These are phyloP conservation scores for Cardiocondyla obscurior DNA, from an alignment of 1,140 invertebrate genomes.

Conservation along the genomic window DNA sequence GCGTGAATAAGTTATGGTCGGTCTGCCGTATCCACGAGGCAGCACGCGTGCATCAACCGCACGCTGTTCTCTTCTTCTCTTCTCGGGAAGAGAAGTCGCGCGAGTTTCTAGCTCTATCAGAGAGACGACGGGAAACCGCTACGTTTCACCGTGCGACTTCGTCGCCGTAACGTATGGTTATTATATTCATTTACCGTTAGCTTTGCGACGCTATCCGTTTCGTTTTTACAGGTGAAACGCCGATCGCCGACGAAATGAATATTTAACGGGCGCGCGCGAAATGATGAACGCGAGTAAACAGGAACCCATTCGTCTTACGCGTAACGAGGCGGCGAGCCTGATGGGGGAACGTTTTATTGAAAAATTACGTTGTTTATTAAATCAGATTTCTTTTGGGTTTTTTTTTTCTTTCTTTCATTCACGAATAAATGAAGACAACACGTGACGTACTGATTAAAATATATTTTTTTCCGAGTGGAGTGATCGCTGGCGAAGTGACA, in stretches of 20 bases:
- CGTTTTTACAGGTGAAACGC: constrained; percentile 13
- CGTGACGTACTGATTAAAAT: background rate
- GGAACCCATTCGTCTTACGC: background rate
- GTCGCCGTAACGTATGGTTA: constrained; percentile 19
- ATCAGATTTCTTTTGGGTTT: background rate
- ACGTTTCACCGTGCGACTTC: constrained; percentile 40
- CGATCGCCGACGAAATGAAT: background rate
- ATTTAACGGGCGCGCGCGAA: background rate
- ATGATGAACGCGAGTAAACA: background rate
- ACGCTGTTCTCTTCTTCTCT: constrained; percentile 40
- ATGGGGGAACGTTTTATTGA: background rate
- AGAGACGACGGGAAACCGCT: constrained; percentile 58
- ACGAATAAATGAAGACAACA: background rate
- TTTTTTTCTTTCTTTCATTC: no score
- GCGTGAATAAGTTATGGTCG: constrained; percentile 73
- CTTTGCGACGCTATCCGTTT: constrained; percentile 11
- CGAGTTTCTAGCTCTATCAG: constrained; percentile 57
- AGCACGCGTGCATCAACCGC: constrained; percentile 70
- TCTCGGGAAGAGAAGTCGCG: constrained; percentile 36
- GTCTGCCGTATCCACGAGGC: constrained; percentile 69
- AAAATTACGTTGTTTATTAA: background rate
- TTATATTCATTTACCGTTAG: constrained; percentile 42
- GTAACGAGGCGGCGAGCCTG: background rate
- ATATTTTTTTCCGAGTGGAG: background rate
- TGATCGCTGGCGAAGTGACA: background rate